Base-by-base conservation (phyloP, 2,888 invertebrate genomes). In the Cybosia mesomella region DNA sequence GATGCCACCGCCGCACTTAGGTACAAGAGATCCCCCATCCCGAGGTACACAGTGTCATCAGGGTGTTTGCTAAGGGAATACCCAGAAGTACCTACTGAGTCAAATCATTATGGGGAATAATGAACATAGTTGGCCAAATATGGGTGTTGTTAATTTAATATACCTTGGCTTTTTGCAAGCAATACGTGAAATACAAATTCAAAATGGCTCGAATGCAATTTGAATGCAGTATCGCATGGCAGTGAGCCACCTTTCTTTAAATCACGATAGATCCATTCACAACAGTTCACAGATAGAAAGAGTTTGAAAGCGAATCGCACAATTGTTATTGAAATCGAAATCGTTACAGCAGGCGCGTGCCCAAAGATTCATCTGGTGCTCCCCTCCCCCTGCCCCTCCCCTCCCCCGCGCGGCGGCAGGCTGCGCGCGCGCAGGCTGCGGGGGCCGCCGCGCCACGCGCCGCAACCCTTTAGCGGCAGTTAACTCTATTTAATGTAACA, bases 391-490 rank as follows among this genome's bases (percentile, higher is more conserved):
- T 22, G 3, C 55, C 36, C 24, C 34, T 15, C 39, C 18, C 9
- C n/a, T 15, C 11, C 3, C 76, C 59, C 72, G 72, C 9, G 9
- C 1, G 8, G 15, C 15, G 36, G 1, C 72, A 75, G 74, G 80
- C 81, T 79, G 84, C 80, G 80, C 75, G 75, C 60, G 81, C 78
- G 83, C 83, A 82, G 76, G 76, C 58, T 75, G 60, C 66, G 80
- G 62, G 67, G 64, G 73, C 43, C 68, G 61, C 36, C 66, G 62
- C 59, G 83, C 69, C 87, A 85, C 88, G 87, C 82, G 85, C 72
- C 82, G 63, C 86, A 88, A 89, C 89, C 89, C 89, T 89, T 89
- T 89, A 84, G 83, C 86, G 74, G 84, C 85, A 83, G 85, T 89
- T 87, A 89, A 88, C 87, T 90, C 82, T 83, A 83, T 85, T 89